A percentile compares a stretch with the other conserved stretches of the same genome.
phyloP scores from a whole-genome alignment of 2,888 invertebrate genomes.

The Caenorhabditis sinica region DNA sequence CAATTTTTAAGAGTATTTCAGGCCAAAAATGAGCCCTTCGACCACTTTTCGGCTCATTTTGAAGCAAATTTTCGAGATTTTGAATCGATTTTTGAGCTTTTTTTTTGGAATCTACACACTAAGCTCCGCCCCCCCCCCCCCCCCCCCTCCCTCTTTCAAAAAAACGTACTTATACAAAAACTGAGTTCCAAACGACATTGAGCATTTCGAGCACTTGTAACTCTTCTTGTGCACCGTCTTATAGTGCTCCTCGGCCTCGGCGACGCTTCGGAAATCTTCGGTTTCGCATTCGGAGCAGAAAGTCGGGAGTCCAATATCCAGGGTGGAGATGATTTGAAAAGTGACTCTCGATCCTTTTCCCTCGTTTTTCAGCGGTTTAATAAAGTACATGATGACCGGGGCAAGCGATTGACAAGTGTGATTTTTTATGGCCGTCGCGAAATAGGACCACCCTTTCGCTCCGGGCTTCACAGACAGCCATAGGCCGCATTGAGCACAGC shows the following conservation, averaged over 20 bases:
- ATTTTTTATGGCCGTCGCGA: conserved; percentile 10
- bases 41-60: no score
- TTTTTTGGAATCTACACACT: no score
- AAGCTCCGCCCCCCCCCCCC: no score
- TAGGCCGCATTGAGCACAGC: conserved; percentile 65
- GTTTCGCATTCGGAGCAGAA: conserved; percentile 36
- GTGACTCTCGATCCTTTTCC: conserved; percentile 1
- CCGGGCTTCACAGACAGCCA: conserved; percentile 58
- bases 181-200: conserved; percentile 44
- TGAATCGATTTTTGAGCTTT: no score
- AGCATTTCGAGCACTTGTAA: conserved; percentile 14
- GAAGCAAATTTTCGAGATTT: no score
- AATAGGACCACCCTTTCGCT: conserved; percentile 55
- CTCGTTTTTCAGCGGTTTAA: conserved; percentile 12
- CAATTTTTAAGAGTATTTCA: not conserved
- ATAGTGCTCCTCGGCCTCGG: conserved; percentile 40
- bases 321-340: conserved; percentile 1
- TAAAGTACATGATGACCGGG: conserved; percentile 40
- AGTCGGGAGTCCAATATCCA: conserved; percentile 15
- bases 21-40: no score
- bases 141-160: no score
- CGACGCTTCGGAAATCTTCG: conserved; percentile 21
- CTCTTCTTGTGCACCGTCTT: conserved; percentile 2
- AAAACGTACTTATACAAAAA: conserved; percentile 37
- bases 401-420: conserved; percentile 40